These are phyloP conservation scores for Hyperopisus bebe DNA, from an alignment of 2,113 vertebrate species.

Conservation along the genomic window DNA sequence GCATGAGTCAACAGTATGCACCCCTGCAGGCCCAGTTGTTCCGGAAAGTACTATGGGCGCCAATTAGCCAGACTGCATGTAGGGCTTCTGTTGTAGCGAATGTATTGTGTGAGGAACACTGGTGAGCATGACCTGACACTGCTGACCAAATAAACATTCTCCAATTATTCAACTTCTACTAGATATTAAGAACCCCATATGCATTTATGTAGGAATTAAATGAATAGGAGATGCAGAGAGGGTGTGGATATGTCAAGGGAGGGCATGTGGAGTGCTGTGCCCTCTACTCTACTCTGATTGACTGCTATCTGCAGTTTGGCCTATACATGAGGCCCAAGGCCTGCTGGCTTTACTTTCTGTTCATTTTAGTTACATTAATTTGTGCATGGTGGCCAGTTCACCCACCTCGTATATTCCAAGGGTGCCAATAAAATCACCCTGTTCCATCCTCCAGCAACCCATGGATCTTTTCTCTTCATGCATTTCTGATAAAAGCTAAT, in stretches of 20 bases:
- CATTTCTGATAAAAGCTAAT: background rate
- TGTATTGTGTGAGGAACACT: background rate
- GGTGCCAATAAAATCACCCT: background rate
- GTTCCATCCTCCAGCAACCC: background rate
- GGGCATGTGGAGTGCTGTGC: background rate
- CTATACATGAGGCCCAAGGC: background rate
- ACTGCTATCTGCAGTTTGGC: background rate
- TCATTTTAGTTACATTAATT: no score
- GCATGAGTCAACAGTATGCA: background rate
- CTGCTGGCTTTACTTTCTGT: no score
- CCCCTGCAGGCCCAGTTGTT: background rate
- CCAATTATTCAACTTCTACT: background rate
- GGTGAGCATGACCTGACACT: background rate
- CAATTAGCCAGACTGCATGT: background rate
- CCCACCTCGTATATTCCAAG: background rate
- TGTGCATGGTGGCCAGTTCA: background rate
- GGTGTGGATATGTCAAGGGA: background rate
- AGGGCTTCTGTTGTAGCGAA: background rate
- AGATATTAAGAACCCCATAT: background rate
- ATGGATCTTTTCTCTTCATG: background rate
- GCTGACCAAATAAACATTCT: background rate
- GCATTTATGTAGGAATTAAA: background rate
- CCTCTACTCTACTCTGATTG: background rate
- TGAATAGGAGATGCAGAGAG: background rate
- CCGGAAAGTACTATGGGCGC: background rate